These are phyloP conservation scores for Micronycteris hirsuta DNA, from an alignment of 2,113 vertebrate species.

Conservation along the genomic window DNA sequence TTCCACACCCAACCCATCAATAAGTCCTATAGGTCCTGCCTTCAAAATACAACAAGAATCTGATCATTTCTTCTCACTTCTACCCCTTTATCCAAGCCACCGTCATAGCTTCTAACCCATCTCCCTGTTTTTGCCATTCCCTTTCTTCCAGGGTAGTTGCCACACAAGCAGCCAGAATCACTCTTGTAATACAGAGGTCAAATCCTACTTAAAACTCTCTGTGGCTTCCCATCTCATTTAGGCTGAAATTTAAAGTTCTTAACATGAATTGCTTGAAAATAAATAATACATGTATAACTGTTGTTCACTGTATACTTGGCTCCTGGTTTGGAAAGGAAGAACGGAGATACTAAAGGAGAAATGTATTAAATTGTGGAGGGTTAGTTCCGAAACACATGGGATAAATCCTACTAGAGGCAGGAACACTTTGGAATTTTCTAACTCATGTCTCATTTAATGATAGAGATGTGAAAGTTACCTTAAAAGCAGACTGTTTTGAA, in stretches of 20 bases:
- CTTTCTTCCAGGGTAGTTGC: not conserved
- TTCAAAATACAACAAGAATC: not conserved
- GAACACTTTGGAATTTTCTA: not conserved
- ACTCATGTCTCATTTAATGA: not conserved
- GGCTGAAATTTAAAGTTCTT: not conserved
- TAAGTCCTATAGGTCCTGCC: not conserved
- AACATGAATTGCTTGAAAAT: not conserved
- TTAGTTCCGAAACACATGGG: not conserved
- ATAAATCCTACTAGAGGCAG: not conserved
- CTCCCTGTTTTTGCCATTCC: not conserved
- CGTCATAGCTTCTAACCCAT: not conserved
- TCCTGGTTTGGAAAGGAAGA: not conserved
- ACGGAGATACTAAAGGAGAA: not conserved
- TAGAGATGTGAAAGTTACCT: not conserved
- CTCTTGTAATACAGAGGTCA: not conserved
- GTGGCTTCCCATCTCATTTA: not conserved
- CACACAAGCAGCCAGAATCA: not conserved
- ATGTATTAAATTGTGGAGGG: not conserved
- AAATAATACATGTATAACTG: not conserved
- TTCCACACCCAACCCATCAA: not conserved
- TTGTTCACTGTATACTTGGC: not conserved
- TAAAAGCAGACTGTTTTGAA: not conserved
- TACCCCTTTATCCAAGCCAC: not conserved
- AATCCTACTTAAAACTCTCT: not conserved
- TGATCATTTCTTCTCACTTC: not conserved